These are phyloP conservation scores for Dipodomys merriami DNA, from an alignment of 2,113 vertebrate genomes.

Conservation along the genomic window DNA sequence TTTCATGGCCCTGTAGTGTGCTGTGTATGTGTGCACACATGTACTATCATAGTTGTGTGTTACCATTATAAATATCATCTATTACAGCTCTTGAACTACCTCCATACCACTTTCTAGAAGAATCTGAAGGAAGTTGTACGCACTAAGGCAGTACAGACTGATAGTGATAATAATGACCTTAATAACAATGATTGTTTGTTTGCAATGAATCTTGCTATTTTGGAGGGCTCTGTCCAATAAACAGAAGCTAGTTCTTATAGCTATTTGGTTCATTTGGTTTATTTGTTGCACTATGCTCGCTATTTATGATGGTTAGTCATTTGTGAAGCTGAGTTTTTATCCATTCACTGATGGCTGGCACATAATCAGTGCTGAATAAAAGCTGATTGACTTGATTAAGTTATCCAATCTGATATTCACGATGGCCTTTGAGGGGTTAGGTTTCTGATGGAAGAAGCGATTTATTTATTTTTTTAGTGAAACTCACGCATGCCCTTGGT, in stretches of 20 bases:
- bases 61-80: neutral
- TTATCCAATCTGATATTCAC: neutral
- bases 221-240: neutral
- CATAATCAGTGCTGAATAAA: neutral
- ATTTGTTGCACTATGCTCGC: neutral
- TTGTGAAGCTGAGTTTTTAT: neutral
- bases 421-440: neutral
- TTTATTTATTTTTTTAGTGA: neutral
- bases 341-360: neutral
- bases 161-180: neutral
- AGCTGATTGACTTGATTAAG: neutral
- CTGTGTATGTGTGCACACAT: neutral
- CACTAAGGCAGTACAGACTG: slow-evolving; percentile 50
- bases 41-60: neutral
- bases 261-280: slow-evolving; percentile 30
- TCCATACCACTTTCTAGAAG: slow-evolving; percentile 44
- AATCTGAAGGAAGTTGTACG: slow-evolving; percentile 24
- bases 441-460: neutral
- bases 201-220: neutral
- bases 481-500: neutral
- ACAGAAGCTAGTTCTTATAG: neutral
- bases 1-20: neutral
- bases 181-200: neutral
- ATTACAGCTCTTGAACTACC: neutral
- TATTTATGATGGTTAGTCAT: slow-evolving; percentile 1